Conservation (phyloP, 35 echinoderm and acorn worm species). For the Apostichopus californicus region DNA sequence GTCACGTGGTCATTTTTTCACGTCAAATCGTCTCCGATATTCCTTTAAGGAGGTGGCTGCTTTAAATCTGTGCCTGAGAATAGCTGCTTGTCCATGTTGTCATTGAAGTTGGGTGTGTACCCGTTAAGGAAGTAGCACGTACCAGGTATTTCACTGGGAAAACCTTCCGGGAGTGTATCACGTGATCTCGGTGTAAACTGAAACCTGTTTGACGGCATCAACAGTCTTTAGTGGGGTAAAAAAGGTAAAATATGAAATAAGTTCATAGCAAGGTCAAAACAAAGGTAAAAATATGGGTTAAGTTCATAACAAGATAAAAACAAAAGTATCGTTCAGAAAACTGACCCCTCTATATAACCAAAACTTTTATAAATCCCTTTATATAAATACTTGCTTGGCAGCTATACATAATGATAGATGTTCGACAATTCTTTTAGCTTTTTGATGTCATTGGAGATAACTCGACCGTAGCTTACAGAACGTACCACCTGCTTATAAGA, state of each 20-base stretch:
- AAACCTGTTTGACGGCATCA: constrained; percentile 66
- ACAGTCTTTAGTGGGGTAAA: constrained; percentile 42
- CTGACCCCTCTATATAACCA: not conserved
- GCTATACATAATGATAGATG: not conserved
- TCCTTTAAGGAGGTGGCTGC: constrained; percentile 29
- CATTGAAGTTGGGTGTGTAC: constrained; percentile 62
- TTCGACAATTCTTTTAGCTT: not conserved
- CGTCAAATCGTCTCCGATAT: not conserved
- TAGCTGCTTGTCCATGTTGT: constrained; percentile 64
- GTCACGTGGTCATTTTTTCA: not conserved
- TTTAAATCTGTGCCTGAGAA: constrained; percentile 41
- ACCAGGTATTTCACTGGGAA: constrained; percentile 70
- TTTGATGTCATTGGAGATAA: not conserved
- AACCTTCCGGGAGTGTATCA: constrained; percentile 79
- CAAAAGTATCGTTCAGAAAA: not conserved
- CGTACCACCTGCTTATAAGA: not conserved
- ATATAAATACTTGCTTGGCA: not conserved
- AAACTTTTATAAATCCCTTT: not conserved
- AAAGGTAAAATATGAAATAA: no score
- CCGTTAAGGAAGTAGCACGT: constrained; percentile 86
- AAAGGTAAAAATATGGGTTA: no score
- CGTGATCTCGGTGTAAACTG: constrained; percentile 67
- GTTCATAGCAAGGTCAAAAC: no score
- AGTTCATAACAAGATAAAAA: not conserved
- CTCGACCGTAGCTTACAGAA: constrained; percentile 1